Percentiles rank a stretch among this genome's conserved stretches.
Evolutionary conservation across 2,113 vertebrate species (phyloP).

Genomic region (Prunella himalayana): DNA sequence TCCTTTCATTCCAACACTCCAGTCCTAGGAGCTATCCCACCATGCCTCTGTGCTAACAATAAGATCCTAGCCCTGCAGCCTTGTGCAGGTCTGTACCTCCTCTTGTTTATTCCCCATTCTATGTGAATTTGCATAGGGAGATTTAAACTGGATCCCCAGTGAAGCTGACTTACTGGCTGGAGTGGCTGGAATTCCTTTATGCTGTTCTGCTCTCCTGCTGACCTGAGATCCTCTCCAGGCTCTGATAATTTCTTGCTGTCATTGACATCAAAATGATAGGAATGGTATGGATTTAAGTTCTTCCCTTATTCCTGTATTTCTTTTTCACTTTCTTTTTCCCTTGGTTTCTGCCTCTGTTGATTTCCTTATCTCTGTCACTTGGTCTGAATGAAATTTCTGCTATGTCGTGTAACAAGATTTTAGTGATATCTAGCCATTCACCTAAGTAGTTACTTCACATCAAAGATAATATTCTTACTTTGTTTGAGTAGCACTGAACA

Average conservation of each 20-base stretch:
- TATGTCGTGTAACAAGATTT: background rate
- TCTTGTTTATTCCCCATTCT: background rate
- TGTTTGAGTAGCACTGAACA: background rate
- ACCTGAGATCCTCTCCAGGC: background rate
- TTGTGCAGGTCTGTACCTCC: background rate
- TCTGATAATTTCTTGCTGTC: background rate
- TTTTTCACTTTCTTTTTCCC: background rate
- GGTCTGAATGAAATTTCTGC: background rate
- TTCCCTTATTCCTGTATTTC: background rate
- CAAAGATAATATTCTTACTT: background rate
- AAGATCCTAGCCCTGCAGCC: background rate
- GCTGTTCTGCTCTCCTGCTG: background rate
- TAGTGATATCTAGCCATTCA: background rate
- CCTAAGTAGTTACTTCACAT: background rate
- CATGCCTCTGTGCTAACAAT: background rate
- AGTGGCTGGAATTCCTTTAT: background rate
- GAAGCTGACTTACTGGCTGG: background rate
- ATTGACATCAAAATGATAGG: background rate
- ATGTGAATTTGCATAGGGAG: background rate
- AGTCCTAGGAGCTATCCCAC: background rate
- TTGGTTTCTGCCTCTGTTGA: background rate
- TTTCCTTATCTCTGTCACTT: background rate
- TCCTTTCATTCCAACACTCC: background rate
- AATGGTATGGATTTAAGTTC: background rate
- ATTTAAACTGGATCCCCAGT: background rate